phyloP scores from a whole-genome alignment of 2,113 vertebrate genomes.

The Chiloscyllium plagiosum region DNA sequence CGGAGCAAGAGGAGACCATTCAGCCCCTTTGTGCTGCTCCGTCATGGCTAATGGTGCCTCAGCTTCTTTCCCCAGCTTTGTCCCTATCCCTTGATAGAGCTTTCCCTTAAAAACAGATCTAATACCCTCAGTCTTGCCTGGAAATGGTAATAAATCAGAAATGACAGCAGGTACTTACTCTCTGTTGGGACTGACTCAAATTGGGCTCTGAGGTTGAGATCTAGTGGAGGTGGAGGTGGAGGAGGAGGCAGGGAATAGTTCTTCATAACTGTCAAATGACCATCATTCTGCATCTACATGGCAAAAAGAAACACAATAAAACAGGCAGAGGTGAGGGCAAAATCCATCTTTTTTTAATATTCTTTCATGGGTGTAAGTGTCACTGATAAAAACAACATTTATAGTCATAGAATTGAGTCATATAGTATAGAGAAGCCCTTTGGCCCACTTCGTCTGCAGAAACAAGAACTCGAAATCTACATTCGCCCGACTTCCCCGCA shows the following conservation, averaged over 20 bases:
- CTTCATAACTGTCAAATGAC: background rate
- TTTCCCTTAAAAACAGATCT: background rate
- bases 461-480: no score
- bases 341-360: background rate
- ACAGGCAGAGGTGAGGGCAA: no score
- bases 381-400: no score
- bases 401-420: no score
- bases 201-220: constrained; percentile 45
- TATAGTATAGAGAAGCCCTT: no score
- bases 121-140: background rate
- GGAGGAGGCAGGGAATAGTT: constrained; percentile 49
- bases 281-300: background rate
- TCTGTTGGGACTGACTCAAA: constrained; percentile 48
- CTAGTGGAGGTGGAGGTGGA: constrained; percentile 46
- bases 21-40: background rate
- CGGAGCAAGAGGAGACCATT: background rate
- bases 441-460: no score
- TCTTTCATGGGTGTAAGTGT: no score
- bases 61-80: background rate
- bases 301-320: background rate
- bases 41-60: background rate
- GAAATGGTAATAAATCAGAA: background rate
- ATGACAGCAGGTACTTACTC: constrained; percentile 56
- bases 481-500: no score
- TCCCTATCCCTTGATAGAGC: background rate